Percentiles rank a stretch among this genome's conserved stretches.
phyloP scores from a whole-genome alignment of 30 jellyfish, hydroid and myxozoan genomes.

The Pelagia noctiluca region DNA sequence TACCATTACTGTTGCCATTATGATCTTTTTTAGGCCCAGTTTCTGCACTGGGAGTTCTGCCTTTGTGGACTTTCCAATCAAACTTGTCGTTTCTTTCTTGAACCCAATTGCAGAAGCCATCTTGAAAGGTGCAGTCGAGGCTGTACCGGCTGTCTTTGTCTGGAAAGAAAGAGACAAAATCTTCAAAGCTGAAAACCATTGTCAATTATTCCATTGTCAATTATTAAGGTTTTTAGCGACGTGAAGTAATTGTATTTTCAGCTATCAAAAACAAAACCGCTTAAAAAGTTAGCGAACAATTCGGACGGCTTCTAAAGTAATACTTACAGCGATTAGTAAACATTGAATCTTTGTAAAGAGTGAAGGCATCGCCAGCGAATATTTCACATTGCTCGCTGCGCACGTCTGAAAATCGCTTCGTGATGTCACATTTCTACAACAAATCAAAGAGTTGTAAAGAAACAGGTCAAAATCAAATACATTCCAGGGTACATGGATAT shows the following conservation, averaged over 20 bases:
- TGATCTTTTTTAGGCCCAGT: conserved; percentile 90
- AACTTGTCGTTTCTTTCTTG: conserved; percentile 53
- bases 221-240: too few relatives aligned
- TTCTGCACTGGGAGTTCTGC: conserved; percentile 77
- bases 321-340: conserved; percentile 36
- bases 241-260: too few relatives aligned
- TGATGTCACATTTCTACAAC: conserved; percentile 47
- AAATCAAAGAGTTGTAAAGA: neutral
- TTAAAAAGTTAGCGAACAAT: too few relatives aligned
- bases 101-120: conserved; percentile 79
- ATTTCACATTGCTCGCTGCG: conserved; percentile 56
- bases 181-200: too few relatives aligned
- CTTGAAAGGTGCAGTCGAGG: conserved; percentile 80
- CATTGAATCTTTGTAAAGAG: conserved; percentile 26
- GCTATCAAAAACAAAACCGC: too few relatives aligned
- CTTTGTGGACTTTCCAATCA: conserved; percentile 64
- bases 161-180: conserved; percentile 11
- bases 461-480: neutral
- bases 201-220: neutral
- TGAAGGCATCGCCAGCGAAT: conserved; percentile 54
- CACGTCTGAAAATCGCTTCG: conserved; percentile 46
- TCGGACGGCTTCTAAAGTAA: neutral
- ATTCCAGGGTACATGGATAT: too few relatives aligned
- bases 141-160: conserved; percentile 44
- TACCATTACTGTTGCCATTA: conserved; percentile 46